Conservation (phyloP, 2,888 invertebrate species). For the Ryuthela nishihirai region DNA sequence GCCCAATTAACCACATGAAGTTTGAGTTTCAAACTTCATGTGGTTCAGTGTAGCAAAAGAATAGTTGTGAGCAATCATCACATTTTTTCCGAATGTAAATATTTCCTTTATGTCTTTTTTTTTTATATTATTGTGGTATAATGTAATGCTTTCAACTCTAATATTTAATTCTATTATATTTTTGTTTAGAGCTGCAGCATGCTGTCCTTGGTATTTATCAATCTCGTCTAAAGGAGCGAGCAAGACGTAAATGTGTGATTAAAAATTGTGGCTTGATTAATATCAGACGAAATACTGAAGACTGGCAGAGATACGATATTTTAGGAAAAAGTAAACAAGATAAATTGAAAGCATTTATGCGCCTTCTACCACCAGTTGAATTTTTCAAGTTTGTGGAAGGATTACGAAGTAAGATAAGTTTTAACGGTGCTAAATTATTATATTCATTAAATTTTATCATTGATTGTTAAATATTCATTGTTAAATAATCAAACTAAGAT, state of each 20-base stretch:
- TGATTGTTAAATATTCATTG: no score
- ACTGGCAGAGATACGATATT: constrained; percentile 65
- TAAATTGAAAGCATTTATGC: constrained; percentile 67
- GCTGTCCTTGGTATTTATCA: constrained; percentile 71
- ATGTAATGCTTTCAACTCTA: no score
- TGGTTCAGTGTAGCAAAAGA: no score
- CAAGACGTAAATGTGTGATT: constrained; percentile 67
- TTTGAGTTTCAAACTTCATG: no score
- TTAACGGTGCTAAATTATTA: background rate
- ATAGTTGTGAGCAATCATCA: no score
- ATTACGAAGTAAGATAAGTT: constrained; percentile 57
- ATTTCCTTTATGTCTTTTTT: no score
- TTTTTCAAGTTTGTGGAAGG: constrained; percentile 75
- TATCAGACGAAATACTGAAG: constrained; percentile 64
- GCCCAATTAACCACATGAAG: no score
- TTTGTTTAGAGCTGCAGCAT: constrained; percentile 64
- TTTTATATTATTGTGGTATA: no score
- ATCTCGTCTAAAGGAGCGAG: constrained; percentile 68
- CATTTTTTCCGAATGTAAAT: background rate
- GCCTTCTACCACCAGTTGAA: constrained; percentile 66
- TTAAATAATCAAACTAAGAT: no score
- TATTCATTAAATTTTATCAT: no score
- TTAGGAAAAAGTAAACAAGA: constrained; percentile 57
- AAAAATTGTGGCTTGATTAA: constrained; percentile 74
- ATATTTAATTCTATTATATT: constrained; percentile 41